Evolutionary conservation across 2,797 vertebrate genomes (phyloP).

Genomic region (Chaetodon trifasciatus): DNA sequence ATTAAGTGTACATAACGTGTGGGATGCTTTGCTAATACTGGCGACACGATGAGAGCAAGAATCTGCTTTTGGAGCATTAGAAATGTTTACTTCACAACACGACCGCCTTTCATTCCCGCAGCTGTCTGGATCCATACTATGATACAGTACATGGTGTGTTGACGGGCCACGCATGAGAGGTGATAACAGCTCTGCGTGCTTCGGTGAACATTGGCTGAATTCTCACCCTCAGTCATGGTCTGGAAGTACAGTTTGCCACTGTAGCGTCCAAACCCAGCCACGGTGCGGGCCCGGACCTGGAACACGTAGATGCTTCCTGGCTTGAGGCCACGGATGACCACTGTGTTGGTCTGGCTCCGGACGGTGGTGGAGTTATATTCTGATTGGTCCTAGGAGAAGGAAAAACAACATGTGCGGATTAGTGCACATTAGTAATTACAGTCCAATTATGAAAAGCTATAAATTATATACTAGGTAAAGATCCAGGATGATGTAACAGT

Average conservation of each 20-base stretch:
- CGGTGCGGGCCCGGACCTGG: constrained; percentile 97
- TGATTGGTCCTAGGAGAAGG: constrained; percentile 89
- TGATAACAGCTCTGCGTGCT: constrained; percentile 71
- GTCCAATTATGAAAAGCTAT: constrained; percentile 40
- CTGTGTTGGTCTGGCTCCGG: constrained; percentile 97
- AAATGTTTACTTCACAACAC: constrained; percentile 58
- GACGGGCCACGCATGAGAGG: constrained; percentile 58
- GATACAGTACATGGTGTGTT: constrained; percentile 28
- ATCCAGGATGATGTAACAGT: not conserved
- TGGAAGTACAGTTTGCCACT: constrained; percentile 99
- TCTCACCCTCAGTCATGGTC: constrained; percentile 99
- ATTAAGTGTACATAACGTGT: not conserved
- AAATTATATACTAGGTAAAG: constrained; percentile 35
- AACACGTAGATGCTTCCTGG: constrained; percentile 98
- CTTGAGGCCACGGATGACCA: constrained; percentile 94
- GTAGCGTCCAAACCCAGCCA: constrained; percentile 97
- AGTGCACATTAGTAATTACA: constrained; percentile 55
- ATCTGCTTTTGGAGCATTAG: constrained; percentile 34
- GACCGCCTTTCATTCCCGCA: constrained; percentile 50
- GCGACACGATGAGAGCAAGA: constrained; percentile 5
- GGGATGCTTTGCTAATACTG: constrained; percentile 8
- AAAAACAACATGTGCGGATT: constrained; percentile 37
- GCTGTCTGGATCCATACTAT: constrained; percentile 64
- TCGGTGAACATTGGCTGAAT: constrained; percentile 49
- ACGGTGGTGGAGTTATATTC: constrained; percentile 93